Conservation (phyloP, 2,888 invertebrate species). For the Cabera pusaria region DNA sequence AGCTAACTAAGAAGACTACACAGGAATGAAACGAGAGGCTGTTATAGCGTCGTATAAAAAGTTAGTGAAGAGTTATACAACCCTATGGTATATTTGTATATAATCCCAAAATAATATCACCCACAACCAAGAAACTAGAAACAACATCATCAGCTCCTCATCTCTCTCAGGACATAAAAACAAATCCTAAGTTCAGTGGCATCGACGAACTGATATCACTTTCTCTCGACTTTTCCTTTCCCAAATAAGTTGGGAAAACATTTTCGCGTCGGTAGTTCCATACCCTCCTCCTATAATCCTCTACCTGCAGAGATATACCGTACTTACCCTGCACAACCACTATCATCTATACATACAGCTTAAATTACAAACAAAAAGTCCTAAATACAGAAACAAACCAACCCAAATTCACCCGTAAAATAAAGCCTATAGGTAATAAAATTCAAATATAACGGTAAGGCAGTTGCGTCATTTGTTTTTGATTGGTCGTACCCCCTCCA, state of each 20-base stretch:
- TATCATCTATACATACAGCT: slow-evolving; percentile 77
- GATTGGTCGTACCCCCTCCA: slow-evolving; percentile 66
- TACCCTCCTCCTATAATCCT: slow-evolving; percentile 77
- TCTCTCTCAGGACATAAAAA: slow-evolving; percentile 24
- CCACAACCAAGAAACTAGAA: slow-evolving; percentile 8
- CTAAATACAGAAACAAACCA: slow-evolving; percentile 20
- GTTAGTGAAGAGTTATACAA: too few species aligned
- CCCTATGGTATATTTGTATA: too few species aligned
- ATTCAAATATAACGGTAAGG: slow-evolving; percentile 28
- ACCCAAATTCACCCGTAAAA: slow-evolving; percentile 29
- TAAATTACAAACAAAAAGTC: slow-evolving; percentile 26
- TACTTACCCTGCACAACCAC: slow-evolving; percentile 77
- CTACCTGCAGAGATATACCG: slow-evolving; percentile 80
- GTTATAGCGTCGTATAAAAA: too few species aligned
- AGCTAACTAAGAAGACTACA: too few species aligned
- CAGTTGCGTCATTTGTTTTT: slow-evolving; percentile 44
- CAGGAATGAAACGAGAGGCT: too few species aligned
- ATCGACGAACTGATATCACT: slow-evolving; percentile 61
- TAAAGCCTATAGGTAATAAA: rapidly evolving
- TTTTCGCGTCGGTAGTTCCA: slow-evolving; percentile 67
- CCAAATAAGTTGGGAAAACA: slow-evolving; percentile 79
- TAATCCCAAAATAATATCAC: slow-evolving; percentile 18
- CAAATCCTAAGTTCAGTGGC: slow-evolving; percentile 30
- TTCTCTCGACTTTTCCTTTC: slow-evolving; percentile 78
- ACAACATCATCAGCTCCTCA: slow-evolving; percentile 17